Evolutionary conservation across 2,888 invertebrate genomes (phyloP).

Genomic region (Orthosia gracilis): DNA sequence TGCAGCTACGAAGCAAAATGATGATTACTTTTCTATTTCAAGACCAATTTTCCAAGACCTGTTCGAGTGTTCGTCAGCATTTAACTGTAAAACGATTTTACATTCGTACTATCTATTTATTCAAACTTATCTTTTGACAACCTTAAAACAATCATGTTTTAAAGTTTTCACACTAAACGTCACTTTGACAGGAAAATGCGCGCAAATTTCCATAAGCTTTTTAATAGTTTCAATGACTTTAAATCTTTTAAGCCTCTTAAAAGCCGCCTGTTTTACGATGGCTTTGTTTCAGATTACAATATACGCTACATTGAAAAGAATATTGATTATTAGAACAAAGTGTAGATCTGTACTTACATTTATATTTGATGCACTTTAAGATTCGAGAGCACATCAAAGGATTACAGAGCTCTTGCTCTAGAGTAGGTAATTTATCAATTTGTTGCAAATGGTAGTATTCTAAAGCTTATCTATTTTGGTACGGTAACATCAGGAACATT

Average conservation of each 20-base stretch:
- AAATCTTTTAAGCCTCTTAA: conserved; percentile 23
- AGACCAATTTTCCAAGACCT: neutral
- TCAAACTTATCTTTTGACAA: neutral
- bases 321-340: conserved; percentile 65
- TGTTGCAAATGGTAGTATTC: conserved; percentile 36
- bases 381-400: conserved; percentile 68
- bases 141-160: conserved; percentile 7
- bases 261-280: conserved; percentile 39
- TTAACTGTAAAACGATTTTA: neutral
- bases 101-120: neutral
- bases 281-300: conserved; percentile 37
- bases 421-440: conserved; percentile 48
- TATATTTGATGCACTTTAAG: conserved; percentile 61
- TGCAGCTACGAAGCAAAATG: neutral
- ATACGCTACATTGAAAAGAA: conserved; percentile 58
- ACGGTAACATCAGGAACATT: conserved; percentile 2
- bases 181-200: conserved; percentile 38
- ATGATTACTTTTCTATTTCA: conserved; percentile 7
- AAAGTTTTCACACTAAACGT: conserved; percentile 12
- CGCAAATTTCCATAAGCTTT: conserved; percentile 22
- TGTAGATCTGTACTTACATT: neutral
- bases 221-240: conserved; percentile 25
- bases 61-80: neutral
- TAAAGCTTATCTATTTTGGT: conserved; percentile 5
- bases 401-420: conserved; percentile 42